Percentiles rank a stretch among this genome's conserved stretches.
Evolutionary conservation across 2,888 invertebrate species (phyloP).

Genomic region (Chymomyza procnemis): DNA sequence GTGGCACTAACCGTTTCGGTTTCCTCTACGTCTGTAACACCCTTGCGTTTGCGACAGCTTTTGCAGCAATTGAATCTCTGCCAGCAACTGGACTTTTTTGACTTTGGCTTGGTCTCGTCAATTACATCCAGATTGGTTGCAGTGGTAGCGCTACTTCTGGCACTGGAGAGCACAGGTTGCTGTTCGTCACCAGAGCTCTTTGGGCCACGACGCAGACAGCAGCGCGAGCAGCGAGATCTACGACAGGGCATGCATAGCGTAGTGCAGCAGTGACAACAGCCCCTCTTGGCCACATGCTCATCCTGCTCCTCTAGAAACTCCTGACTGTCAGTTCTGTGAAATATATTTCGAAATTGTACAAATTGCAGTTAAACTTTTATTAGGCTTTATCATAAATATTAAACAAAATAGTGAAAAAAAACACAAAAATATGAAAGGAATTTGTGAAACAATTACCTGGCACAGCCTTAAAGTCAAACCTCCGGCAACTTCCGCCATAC

Average conservation of each 20-base stretch:
- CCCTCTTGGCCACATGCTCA: slow-evolving; percentile 53
- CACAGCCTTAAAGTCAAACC: neutral
- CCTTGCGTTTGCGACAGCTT: slow-evolving; percentile 76
- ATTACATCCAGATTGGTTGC: slow-evolving; percentile 71
- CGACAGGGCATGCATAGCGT: slow-evolving; percentile 77
- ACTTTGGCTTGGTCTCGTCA: slow-evolving; percentile 61
- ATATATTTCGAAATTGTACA: neutral
- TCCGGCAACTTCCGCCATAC: neutral
- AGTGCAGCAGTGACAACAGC: slow-evolving; percentile 74
- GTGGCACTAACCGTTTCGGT: slow-evolving; percentile 1
- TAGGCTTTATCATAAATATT: neutral
- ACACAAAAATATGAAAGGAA: neutral
- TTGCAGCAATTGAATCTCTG: slow-evolving; percentile 77
- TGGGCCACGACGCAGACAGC: slow-evolving; percentile 66
- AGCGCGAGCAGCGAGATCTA: slow-evolving; percentile 74
- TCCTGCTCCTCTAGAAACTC: slow-evolving; percentile 72
- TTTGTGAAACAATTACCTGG: neutral
- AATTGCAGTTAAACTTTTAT: neutral
- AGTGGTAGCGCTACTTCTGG: slow-evolving; percentile 68
- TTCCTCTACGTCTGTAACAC: slow-evolving; percentile 51
- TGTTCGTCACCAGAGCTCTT: slow-evolving; percentile 59
- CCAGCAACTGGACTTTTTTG: slow-evolving; percentile 74
- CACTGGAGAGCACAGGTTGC: slow-evolving; percentile 66
- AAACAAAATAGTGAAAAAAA: neutral
- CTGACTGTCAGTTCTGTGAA: slow-evolving; percentile 72